These are phyloP conservation scores for Tethya wilhelma DNA, from an alignment of 37 sponge, comb jelly and placozoan genomes.

Conservation along the genomic window DNA sequence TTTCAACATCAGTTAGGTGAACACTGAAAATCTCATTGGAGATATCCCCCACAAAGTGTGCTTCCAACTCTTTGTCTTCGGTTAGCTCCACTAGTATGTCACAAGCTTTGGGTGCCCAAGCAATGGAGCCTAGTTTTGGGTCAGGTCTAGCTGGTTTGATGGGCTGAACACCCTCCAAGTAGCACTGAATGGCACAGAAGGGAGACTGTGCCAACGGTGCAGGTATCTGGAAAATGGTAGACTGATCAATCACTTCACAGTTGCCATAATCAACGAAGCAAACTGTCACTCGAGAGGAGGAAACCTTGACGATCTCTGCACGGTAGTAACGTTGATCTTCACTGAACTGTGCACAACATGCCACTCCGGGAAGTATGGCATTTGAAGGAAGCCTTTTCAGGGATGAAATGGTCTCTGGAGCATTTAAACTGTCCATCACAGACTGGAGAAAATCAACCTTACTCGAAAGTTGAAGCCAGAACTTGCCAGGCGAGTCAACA, in stretches of 20 bases:
- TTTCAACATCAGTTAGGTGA: neutral
- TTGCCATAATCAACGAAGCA: slow-evolving; percentile 86
- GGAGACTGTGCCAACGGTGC: slow-evolving; percentile 15
- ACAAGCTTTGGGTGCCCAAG: slow-evolving; percentile 21
- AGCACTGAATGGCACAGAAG: slow-evolving; percentile 55
- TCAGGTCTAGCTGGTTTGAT: slow-evolving; percentile 3
- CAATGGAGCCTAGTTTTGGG: slow-evolving; percentile 17
- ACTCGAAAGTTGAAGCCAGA: slow-evolving; percentile 66
- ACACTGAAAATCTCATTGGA: slow-evolving; percentile 32
- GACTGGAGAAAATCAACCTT: slow-evolving; percentile 1
- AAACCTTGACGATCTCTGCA: slow-evolving; percentile 21
- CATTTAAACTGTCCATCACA: slow-evolving; percentile 20
- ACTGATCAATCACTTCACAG: slow-evolving; percentile 3
- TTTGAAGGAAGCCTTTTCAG: slow-evolving; percentile 16
- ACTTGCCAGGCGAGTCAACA: slow-evolving; percentile 41
- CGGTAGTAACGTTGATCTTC: slow-evolving; percentile 59
- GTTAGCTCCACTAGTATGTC: neutral
- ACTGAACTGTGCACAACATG: slow-evolving; percentile 43
- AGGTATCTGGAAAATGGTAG: slow-evolving; percentile 23
- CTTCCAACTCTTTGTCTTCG: slow-evolving; percentile 16
- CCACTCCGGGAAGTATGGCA: slow-evolving; percentile 39
- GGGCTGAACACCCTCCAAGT: slow-evolving; percentile 50
- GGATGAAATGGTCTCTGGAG: neutral
- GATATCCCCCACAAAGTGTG: slow-evolving; percentile 1
- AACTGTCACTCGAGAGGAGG: slow-evolving; percentile 32